phyloP scores from a whole-genome alignment of 1,140 invertebrate species.

The Scaptomyza graminum region DNA sequence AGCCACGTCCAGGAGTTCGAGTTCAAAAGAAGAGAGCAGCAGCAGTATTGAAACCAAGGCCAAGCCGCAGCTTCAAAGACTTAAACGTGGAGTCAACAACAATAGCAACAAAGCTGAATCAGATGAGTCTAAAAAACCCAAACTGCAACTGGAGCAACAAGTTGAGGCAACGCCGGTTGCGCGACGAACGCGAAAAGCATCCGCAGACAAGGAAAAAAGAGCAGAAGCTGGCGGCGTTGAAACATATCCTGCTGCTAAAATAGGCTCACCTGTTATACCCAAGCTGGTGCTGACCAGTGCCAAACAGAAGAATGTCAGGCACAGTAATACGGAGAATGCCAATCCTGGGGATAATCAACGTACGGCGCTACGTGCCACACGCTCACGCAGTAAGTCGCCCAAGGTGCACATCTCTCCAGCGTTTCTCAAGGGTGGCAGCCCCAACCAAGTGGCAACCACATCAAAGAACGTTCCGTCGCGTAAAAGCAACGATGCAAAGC shows the following conservation, averaged over 20 bases:
- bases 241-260: conserved; percentile 11
- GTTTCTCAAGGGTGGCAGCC: conserved; percentile 46
- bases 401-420: conserved; percentile 65
- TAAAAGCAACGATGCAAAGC: conserved; percentile 31
- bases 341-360: conserved; percentile 35
- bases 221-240: too few relatives aligned
- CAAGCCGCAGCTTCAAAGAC: conserved; percentile 38
- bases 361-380: conserved; percentile 31
- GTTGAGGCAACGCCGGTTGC: conserved; percentile 46
- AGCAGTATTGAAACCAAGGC: conserved; percentile 11
- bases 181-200: conserved; percentile 59
- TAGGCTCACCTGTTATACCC: conserved; percentile 69
- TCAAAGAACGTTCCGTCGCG: neutral
- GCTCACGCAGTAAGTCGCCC: conserved; percentile 72
- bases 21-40: neutral
- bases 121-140: conserved; percentile 39
- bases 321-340: conserved; percentile 53
- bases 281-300: conserved; percentile 56
- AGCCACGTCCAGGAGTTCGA: conserved; percentile 47
- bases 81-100: conserved; percentile 37
- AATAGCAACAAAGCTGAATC: neutral
- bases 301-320: conserved; percentile 40
- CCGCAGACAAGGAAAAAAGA: conserved; percentile 4
- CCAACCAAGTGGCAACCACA: neutral
- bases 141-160: neutral